A percentile compares a stretch with the other conserved stretches of the same genome.
These are phyloP conservation scores for Merluccius polli DNA, from an alignment of 2,797 vertebrate genomes.

Conservation along the genomic window DNA sequence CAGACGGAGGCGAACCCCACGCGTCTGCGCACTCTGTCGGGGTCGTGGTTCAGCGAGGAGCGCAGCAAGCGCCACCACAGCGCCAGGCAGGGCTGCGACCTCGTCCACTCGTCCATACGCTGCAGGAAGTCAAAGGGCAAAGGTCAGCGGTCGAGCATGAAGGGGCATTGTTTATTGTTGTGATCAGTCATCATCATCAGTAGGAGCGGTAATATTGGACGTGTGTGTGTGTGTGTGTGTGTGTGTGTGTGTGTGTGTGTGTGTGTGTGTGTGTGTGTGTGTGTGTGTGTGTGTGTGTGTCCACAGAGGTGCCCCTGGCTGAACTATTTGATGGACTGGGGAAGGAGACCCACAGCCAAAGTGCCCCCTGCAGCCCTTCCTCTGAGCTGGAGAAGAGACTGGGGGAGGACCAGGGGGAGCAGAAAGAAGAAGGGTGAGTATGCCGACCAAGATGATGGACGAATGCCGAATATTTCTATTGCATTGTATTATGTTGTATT, in stretches of 20 bases:
- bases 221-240: background rate
- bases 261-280: background rate
- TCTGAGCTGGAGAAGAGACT: conserved; percentile 27
- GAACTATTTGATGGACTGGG: conserved; percentile 55
- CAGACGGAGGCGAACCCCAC: conserved; percentile 71
- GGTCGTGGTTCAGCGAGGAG: conserved; percentile 87
- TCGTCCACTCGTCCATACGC: conserved; percentile 85
- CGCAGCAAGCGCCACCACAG: conserved; percentile 72
- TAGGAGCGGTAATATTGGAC: background rate
- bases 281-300: background rate
- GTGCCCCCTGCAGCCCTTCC: conserved; percentile 7
- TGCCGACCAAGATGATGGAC: background rate
- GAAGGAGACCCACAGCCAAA: conserved; percentile 25
- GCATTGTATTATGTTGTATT: background rate
- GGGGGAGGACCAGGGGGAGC: conserved; percentile 32
- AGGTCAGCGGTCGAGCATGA: conserved; percentile 63
- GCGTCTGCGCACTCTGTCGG: conserved; percentile 76
- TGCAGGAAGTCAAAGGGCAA: conserved; percentile 73
- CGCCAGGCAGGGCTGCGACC: conserved; percentile 71
- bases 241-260: no score
- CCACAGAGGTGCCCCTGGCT: conserved; percentile 53
- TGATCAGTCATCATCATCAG: background rate
- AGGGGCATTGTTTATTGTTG: background rate
- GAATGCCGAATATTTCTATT: background rate
- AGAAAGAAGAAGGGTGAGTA: conserved; percentile 46